Percentiles rank a stretch among this genome's conserved stretches.
Conservation (phyloP, 2,797 vertebrate genomes). For the Diglossa cyanea region DNA sequence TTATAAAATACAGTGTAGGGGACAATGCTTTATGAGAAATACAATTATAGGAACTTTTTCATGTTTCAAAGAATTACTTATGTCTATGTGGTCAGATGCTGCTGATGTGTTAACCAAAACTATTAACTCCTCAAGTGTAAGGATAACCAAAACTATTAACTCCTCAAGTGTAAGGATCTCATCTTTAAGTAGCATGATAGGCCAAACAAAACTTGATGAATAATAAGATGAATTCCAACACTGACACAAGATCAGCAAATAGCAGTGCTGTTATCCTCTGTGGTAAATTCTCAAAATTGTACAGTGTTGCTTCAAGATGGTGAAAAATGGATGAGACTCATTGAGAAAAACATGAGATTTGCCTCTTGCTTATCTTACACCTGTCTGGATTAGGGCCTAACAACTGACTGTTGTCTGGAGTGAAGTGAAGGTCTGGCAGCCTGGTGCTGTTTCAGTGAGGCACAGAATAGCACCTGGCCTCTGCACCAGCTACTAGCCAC, state of each 20-base stretch:
- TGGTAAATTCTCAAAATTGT: not conserved
- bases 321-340: not conserved
- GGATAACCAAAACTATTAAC: not conserved
- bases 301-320: not conserved
- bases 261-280: fast-evolving
- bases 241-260: not conserved
- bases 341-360: not conserved
- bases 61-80: not conserved
- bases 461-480: not conserved
- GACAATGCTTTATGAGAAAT: not conserved
- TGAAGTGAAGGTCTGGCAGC: not conserved
- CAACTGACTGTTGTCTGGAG: not conserved
- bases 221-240: not conserved
- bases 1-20: not conserved
- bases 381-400: not conserved
- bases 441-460: not conserved
- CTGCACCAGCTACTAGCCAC: not conserved
- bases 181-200: not conserved
- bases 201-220: not conserved
- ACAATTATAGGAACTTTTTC: not conserved
- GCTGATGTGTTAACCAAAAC: not conserved
- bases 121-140: not conserved
- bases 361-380: not conserved
- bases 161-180: not conserved
- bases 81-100: not conserved